A percentile compares a stretch with the other conserved stretches of the same genome.
These are phyloP conservation scores for Sibirionetta formosa DNA, from an alignment of 2,797 vertebrate species.

Conservation along the genomic window DNA sequence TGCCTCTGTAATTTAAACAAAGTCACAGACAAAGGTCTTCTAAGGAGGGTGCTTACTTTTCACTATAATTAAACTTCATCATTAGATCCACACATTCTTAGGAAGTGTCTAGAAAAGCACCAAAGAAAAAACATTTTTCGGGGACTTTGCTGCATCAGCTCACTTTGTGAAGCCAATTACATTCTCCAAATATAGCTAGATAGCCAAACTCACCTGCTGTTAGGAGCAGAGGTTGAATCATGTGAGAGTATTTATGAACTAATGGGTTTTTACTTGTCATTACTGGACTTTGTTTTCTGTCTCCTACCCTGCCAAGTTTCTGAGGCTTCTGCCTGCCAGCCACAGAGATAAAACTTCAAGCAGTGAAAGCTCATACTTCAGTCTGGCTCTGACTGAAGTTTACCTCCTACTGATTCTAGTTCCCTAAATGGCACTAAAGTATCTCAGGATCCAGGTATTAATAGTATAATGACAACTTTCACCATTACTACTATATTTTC, in stretches of 20 bases:
- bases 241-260: not conserved
- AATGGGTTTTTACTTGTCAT: conserved; percentile 8
- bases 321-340: conserved; percentile 26
- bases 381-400: not conserved
- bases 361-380: not conserved
- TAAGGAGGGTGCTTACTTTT: not conserved
- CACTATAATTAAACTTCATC: not conserved
- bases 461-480: not conserved
- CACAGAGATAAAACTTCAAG: conserved; percentile 4
- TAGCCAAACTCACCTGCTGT: conserved; percentile 44
- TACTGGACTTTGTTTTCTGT: conserved; percentile 2
- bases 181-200: not conserved
- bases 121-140: not conserved
- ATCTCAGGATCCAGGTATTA: not conserved
- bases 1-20: conserved; percentile 13
- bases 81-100: not conserved
- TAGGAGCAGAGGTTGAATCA: conserved; percentile 2
- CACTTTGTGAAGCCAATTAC: conserved; percentile 11
- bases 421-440: not conserved
- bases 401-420: not conserved
- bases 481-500: not conserved
- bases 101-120: not conserved
- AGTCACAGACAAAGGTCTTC: not conserved
- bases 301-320: conserved; percentile 37
- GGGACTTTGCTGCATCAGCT: not conserved